Evolutionary conservation across 2,797 vertebrate genomes (phyloP), one percentile per base, ranked within the genome.

Genomic region (Apogon hyalosoma): DNA sequence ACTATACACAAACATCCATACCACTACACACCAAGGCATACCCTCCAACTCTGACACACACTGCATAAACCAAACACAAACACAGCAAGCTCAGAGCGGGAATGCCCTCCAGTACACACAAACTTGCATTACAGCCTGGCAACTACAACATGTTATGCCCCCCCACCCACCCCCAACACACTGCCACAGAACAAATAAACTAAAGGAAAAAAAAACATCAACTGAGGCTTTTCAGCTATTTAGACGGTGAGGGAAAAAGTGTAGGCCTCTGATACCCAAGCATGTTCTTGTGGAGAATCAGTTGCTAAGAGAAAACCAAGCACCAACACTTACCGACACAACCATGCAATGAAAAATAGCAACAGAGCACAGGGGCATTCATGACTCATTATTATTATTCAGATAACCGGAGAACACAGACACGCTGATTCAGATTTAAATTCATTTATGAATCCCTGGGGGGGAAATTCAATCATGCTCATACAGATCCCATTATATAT

Each of bases 101-200:
- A 60, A 31, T 63, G 33, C 24, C 39, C 69, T 9, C 6, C 10
- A 21, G 61, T 62, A 66, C 24, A 40, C 49, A 49, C 48, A 69
- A 13, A 49, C 57, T 60, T 63, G 64, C 55, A 71, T 70, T 50
- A 45, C 19, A 65, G 63, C 48, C 53, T 63, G 41, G 56, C 56
- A 54, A 54, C 41, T 63, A 43, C 28, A 55, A 50, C 24, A 66
- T 56, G 66, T 77, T 43, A 75, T 52, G n/a, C 42, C 42, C 14
- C 14, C 24, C 12, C 24, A 2, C n/a, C 33, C 4, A 31, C 45
- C 11, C 21, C 21, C 21, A 24, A 24, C 2, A 24, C 21, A n/a
- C n/a, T n/a, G n/a, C n/a, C n/a, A n/a, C 68, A 65, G 66, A 61
- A 3, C 51, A 71, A 72, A 69, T 53, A 60, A 69, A 71, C 59